These are phyloP conservation scores for Lethocerus indicus DNA, from an alignment of 1,140 invertebrate species.

Conservation along the genomic window DNA sequence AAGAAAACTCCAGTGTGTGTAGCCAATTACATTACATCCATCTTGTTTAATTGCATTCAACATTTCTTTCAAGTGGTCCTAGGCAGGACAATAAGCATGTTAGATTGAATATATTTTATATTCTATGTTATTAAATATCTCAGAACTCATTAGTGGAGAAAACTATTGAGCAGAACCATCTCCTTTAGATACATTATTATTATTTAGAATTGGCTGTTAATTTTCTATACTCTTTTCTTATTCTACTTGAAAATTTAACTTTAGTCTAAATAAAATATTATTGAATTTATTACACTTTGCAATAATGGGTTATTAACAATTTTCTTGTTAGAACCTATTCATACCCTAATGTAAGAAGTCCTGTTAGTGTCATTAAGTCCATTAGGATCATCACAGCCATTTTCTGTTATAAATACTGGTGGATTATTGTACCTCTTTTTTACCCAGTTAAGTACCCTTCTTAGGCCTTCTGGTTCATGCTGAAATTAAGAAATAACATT, in stretches of 20 bases:
- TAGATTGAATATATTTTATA: too few relatives aligned
- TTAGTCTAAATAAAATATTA: too few relatives aligned
- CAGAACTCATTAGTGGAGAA: too few relatives aligned
- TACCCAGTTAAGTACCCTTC: constrained; percentile 36
- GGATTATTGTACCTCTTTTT: constrained; percentile 33
- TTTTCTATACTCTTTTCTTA: too few relatives aligned
- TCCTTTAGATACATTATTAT: too few relatives aligned
- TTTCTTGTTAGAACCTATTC: too few relatives aligned
- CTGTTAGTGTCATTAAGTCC: constrained; percentile 24
- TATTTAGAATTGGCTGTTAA: too few relatives aligned
- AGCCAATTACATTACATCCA: constrained; percentile 30
- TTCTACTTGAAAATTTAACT: too few relatives aligned
- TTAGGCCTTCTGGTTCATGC: constrained; percentile 25
- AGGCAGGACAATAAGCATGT: background rate
- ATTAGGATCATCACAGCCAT: constrained; percentile 30
- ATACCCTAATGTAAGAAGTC: constrained; percentile 22
- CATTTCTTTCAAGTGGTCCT: constrained; percentile 39
- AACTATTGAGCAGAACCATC: too few relatives aligned
- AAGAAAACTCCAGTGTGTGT: constrained; percentile 36
- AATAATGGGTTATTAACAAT: too few relatives aligned
- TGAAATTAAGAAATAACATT: background rate
- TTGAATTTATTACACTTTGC: too few relatives aligned
- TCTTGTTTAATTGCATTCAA: constrained; percentile 33
- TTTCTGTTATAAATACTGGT: constrained; percentile 38
- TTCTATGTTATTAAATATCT: too few relatives aligned